Conservation (phyloP, 1,140 invertebrate genomes). For the Platorchestia sp. region DNA sequence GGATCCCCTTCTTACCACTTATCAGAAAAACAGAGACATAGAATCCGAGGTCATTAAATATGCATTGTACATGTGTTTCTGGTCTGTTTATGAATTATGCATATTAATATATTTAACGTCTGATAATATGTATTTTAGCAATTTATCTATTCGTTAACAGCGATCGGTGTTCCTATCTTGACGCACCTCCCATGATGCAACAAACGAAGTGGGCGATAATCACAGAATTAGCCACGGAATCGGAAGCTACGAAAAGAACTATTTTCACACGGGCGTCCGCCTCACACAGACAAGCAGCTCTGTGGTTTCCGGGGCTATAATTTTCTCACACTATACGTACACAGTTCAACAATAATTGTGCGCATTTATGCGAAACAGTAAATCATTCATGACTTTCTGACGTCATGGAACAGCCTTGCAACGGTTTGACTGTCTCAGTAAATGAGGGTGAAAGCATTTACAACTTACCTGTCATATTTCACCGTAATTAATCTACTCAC, state of each 20-base stretch:
- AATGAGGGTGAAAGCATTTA: neutral
- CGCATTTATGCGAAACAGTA: neutral
- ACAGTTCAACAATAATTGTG: neutral
- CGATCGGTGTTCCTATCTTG: neutral
- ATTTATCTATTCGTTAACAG: neutral
- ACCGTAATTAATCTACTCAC: neutral
- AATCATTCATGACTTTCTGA: neutral
- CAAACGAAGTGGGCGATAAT: neutral
- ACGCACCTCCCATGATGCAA: neutral
- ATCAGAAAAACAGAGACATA: neutral
- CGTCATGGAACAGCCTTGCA: neutral
- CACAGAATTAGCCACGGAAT: neutral
- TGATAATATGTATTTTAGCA: neutral
- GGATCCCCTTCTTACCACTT: neutral
- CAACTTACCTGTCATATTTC: neutral
- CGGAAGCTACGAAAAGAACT: neutral
- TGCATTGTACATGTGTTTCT: neutral
- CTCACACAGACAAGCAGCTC: neutral
- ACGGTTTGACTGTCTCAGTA: neutral
- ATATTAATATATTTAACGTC: neutral
- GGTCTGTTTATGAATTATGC: neutral
- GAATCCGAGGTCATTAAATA: neutral
- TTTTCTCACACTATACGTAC: neutral
- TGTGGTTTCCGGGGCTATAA: neutral
- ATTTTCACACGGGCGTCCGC: neutral